Percentiles rank a stretch among this genome's conserved stretches.
phyloP scores from a whole-genome alignment of 2,113 vertebrate species.

The Heterotis niloticus region DNA sequence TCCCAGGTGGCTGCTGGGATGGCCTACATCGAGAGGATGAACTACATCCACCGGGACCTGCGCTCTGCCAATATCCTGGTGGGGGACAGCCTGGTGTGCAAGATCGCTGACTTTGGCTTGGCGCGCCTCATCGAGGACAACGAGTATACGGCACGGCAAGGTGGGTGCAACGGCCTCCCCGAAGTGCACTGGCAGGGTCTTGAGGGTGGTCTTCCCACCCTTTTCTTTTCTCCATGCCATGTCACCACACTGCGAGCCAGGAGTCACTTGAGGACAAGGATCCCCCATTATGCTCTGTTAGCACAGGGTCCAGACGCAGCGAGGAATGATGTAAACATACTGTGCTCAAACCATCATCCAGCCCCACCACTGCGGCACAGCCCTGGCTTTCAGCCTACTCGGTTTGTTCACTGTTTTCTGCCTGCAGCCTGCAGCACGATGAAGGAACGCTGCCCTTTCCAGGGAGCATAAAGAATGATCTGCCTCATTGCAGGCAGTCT shows the following conservation, averaged over 20 bases:
- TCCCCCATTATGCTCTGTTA: background rate
- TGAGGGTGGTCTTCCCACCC: background rate
- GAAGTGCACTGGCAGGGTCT: background rate
- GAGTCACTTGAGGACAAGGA: background rate
- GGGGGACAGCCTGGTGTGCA: slow-evolving; percentile 88
- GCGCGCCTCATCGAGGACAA: slow-evolving; percentile 96
- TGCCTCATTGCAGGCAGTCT: background rate
- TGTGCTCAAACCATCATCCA: background rate
- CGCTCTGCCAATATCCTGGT: slow-evolving; percentile 95
- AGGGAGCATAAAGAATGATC: background rate
- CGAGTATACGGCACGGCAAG: slow-evolving; percentile 95
- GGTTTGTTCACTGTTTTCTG: background rate
- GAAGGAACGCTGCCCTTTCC: background rate
- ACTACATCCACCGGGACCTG: slow-evolving; percentile 96
- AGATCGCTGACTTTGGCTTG: slow-evolving; percentile 94
- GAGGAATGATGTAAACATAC: background rate
- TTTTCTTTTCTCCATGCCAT: background rate
- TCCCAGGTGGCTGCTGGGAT: slow-evolving; percentile 83
- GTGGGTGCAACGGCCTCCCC: slow-evolving; percentile 50
- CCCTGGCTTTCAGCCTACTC: background rate
- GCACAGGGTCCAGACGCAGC: background rate
- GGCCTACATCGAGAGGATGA: slow-evolving; percentile 98
- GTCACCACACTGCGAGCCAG: background rate
- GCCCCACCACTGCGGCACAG: background rate
- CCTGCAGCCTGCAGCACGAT: background rate